Base-by-base conservation (phyloP, 2,888 invertebrate species). In the Panzeria rudis region DNA sequence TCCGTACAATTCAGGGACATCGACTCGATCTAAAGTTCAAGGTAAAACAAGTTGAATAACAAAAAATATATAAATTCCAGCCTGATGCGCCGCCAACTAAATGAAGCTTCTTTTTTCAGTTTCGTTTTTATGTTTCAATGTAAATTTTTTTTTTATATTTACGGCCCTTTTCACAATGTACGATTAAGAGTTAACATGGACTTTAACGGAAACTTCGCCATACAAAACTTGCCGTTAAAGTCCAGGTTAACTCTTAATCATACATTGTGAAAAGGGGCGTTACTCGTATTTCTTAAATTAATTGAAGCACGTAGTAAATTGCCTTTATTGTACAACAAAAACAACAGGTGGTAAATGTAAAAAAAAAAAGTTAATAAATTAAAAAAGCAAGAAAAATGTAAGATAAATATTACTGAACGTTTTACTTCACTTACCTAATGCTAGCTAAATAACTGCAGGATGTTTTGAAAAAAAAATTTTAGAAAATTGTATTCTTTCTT, bases 1-100 rank as follows among this genome's bases (percentile, higher is more conserved):
- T 75, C 15, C 75, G 41, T n/a, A 15, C 25, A 17, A 41, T 20
- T 13, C 59, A 41, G 13, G 68, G 56, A 77, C 68, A 17, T 20
- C 29, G 77, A 73, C 23, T 66, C 78, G 38, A 59, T 73, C 50
- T 25, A 20, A 59, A 80, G 80, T 80, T 80, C 80, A 80, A 80
- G 80, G 80, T 41, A 66, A 80, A 73, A 69, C 4, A 75, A 69
- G 5, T 52, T 41, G 17, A 11, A 35, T 20, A 29, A 52, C n/a
- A 32, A 17, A 20, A 47, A 47, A 50, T 3, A 50, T 17, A n/a
- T 2, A 32, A 25, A 59, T 44, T 41, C 41, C 41, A 41, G 56
- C 35, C 47, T 66, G 52, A 71, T 66, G 66, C 52, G 25, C 23
- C 52, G 25, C 23, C 17, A 59, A 50, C 44, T 50, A 13, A 4